Percentiles rank a stretch among this genome's conserved stretches.
Conservation (phyloP, 92 coral and sea anemone species). For the Porites cylindrica region DNA sequence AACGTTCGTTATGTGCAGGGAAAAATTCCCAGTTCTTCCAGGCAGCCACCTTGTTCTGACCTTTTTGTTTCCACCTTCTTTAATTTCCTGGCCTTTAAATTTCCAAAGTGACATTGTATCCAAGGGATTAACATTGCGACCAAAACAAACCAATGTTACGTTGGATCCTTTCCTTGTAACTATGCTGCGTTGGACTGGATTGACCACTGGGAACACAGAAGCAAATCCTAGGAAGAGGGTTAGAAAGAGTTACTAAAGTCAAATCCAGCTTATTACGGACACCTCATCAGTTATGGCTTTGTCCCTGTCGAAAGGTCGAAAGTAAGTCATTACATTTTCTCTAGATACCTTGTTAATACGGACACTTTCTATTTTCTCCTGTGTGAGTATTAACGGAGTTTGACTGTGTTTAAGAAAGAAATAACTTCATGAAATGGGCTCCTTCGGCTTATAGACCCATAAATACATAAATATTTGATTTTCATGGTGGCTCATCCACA, state of each 20-base stretch:
- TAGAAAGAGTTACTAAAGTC: background rate
- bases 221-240: background rate
- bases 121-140: background rate
- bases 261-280: too few relatives aligned
- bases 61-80: background rate
- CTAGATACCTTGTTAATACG: too few relatives aligned
- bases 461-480: too few relatives aligned
- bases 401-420: too few relatives aligned
- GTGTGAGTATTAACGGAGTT: too few relatives aligned
- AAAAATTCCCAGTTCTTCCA: slow-evolving; percentile 15
- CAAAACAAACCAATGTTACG: slow-evolving; percentile 33
- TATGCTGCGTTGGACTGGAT: slow-evolving; percentile 4
- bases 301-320: background rate
- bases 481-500: too few relatives aligned
- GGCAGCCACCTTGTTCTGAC: background rate
- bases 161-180: slow-evolving; percentile 18
- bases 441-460: too few relatives aligned
- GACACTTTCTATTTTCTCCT: too few relatives aligned
- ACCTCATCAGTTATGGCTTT: background rate
- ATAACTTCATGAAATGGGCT: too few relatives aligned
- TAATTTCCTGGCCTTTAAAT: slow-evolving; percentile 19
- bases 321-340: background rate
- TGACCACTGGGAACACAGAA: background rate
- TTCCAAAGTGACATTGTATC: slow-evolving; percentile 30
- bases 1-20: slow-evolving; percentile 19